These are phyloP conservation scores for Cyanoliseus patagonus DNA, from an alignment of 2,113 vertebrate genomes.

Conservation along the genomic window DNA sequence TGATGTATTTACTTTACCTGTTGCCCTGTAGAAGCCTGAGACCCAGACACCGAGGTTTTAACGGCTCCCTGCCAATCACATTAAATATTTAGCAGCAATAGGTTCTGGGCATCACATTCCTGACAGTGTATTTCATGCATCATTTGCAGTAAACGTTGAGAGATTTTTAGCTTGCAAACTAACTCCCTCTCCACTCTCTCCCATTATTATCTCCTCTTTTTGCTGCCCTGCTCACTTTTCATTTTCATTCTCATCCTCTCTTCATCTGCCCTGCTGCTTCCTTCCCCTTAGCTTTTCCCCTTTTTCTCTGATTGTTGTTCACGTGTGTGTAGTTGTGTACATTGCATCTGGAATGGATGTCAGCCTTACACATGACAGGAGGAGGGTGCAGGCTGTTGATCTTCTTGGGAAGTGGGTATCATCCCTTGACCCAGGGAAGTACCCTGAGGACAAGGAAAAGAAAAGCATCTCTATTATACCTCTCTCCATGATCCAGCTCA, in stretches of 20 bases:
- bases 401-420: background rate
- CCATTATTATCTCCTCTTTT: background rate
- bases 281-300: background rate
- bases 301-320: background rate
- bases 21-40: slow-evolving; percentile 16
- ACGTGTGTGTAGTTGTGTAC: background rate
- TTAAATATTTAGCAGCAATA: slow-evolving; percentile 62
- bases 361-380: accelerated
- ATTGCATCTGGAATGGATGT: background rate
- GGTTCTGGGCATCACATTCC: slow-evolving; percentile 30
- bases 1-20: slow-evolving; percentile 43
- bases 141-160: slow-evolving; percentile 28
- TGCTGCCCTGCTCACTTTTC: background rate
- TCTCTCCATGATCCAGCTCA: background rate
- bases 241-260: background rate
- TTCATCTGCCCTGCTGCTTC: background rate
- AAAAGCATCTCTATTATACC: background rate
- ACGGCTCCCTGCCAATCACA: slow-evolving; percentile 33
- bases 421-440: background rate
- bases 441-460: background rate
- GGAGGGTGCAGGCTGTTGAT: background rate
- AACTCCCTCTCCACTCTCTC: background rate
- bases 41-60: slow-evolving; percentile 9
- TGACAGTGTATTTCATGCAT: slow-evolving; percentile 58
- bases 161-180: slow-evolving; percentile 36